phyloP scores from a whole-genome alignment of 2,113 vertebrate genomes.

The Todiramphus chloris region DNA sequence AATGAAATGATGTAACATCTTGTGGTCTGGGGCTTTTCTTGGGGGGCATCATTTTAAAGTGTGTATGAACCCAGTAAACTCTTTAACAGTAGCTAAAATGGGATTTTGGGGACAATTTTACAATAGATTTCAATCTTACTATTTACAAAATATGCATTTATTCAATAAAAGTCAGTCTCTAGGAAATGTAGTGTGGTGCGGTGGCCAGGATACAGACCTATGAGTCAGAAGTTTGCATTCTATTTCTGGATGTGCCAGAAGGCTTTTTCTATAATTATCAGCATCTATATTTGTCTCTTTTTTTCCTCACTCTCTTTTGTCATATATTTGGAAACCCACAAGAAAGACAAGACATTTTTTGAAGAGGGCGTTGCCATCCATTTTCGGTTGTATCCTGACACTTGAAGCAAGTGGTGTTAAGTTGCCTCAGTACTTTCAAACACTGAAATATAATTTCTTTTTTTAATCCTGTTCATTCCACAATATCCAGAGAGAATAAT shows the following conservation, averaged over 20 bases:
- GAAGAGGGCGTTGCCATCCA: background rate
- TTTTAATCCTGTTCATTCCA: background rate
- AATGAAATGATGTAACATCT: background rate
- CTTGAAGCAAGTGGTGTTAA: background rate
- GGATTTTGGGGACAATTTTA: background rate
- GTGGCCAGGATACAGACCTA: slow-evolving; percentile 26
- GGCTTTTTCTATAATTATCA: slow-evolving; percentile 60
- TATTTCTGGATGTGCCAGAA: slow-evolving; percentile 43
- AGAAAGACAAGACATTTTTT: slow-evolving; percentile 21
- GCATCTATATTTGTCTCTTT: slow-evolving; percentile 47
- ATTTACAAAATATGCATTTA: slow-evolving; percentile 3
- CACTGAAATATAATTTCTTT: background rate
- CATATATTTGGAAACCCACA: slow-evolving; percentile 42
- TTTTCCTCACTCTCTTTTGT: slow-evolving; percentile 35
- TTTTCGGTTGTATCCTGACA: background rate
- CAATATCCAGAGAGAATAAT: background rate
- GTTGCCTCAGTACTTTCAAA: background rate
- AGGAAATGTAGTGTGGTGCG: background rate
- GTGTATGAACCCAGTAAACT: background rate
- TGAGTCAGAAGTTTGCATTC: slow-evolving; percentile 45
- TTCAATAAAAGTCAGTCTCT: background rate
- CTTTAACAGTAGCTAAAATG: background rate
- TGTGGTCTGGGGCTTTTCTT: background rate
- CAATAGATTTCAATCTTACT: background rate
- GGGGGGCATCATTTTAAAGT: background rate